Conservation (phyloP, 2,797 vertebrate species). For the Prunella strophiata region DNA sequence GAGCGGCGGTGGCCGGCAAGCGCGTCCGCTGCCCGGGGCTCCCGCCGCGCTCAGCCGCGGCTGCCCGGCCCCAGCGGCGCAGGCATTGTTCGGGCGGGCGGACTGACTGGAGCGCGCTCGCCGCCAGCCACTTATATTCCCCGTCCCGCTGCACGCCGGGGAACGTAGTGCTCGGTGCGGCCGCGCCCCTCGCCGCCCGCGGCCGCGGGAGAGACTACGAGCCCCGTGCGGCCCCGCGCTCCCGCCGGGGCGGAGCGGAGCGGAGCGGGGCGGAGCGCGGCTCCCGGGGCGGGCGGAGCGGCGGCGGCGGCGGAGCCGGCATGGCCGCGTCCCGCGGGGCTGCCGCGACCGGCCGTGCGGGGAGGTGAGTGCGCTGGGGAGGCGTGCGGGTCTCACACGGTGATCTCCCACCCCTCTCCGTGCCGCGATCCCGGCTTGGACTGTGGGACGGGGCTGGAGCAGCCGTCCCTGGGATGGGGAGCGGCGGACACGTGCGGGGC, state of each 20-base stretch:
- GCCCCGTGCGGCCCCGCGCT: neutral
- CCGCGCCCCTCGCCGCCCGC: constrained; percentile 11
- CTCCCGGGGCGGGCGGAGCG: neutral
- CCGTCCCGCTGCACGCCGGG: constrained; percentile 43
- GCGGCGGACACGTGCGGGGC: neutral
- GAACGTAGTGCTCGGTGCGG: constrained; percentile 18
- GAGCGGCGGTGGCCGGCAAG: neutral
- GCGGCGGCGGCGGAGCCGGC: neutral
- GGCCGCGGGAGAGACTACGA: neutral
- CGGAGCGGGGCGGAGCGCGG: neutral
- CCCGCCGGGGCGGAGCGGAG: neutral
- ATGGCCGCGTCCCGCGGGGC: neutral
- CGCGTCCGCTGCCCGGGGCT: neutral
- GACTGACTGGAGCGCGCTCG: constrained; percentile 73
- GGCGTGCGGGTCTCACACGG: too few relatives aligned
- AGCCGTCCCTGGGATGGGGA: neutral
- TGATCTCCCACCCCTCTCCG: fast-evolving
- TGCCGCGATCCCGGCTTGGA: too few relatives aligned
- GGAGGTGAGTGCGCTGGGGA: constrained; percentile 2
- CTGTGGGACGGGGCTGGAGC: neutral
- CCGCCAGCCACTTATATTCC: constrained; percentile 57
- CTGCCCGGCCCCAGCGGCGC: neutral
- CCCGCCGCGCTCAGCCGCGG: constrained; percentile 30
- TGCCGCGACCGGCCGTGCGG: fast-evolving
- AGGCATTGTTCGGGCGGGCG: neutral